Conservation (phyloP, 2,113 vertebrate species). For the Nettapus auritus region DNA sequence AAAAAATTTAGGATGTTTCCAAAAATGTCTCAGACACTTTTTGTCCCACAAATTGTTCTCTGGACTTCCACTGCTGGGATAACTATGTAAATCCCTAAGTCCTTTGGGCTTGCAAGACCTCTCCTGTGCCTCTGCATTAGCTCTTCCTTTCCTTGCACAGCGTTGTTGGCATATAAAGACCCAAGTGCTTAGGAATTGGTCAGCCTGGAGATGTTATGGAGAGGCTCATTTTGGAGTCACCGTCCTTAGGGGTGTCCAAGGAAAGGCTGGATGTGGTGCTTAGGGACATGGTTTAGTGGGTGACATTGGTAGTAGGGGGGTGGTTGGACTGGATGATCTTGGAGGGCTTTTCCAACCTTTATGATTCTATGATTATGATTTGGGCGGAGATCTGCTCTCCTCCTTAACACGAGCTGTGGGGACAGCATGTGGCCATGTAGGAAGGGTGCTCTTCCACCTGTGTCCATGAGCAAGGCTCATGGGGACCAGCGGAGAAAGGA, state of each 20-base stretch:
- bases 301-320: too few species aligned
- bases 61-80: neutral
- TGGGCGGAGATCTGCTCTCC: neutral
- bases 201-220: neutral
- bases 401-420: neutral
- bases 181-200: accelerated
- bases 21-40: neutral
- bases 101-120: neutral
- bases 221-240: neutral
- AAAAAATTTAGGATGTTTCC: neutral
- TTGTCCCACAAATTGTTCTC: neutral
- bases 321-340: too few species aligned
- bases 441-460: neutral
- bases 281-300: too few species aligned
- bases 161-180: neutral
- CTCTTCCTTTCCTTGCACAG: neutral
- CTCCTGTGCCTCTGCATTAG: neutral
- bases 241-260: too few species aligned
- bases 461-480: accelerated
- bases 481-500: neutral
- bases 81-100: neutral
- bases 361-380: neutral
- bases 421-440: neutral
- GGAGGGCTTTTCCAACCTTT: too few species aligned
- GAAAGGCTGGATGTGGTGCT: too few species aligned